A percentile compares a stretch with the other conserved stretches of the same genome.
phyloP scores from a whole-genome alignment of 2,113 vertebrate species.

The Rhabdomys dilectus region DNA sequence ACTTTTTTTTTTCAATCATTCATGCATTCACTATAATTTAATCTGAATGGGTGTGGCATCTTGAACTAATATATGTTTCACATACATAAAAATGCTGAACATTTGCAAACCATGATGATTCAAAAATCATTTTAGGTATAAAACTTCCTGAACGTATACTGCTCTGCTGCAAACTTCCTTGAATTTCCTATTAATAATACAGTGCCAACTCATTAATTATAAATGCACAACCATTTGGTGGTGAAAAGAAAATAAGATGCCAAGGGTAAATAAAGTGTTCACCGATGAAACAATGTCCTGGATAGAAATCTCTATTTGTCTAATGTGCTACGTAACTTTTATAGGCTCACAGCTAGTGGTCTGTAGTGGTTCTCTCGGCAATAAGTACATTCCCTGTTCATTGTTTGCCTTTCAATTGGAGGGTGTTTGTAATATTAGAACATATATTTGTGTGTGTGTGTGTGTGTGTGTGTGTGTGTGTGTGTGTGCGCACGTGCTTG shows the following conservation, averaged over 20 bases:
- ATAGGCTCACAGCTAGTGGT: conserved; percentile 72
- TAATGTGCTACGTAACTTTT: conserved; percentile 70
- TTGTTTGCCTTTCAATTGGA: conserved; percentile 78
- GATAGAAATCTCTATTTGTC: conserved; percentile 62
- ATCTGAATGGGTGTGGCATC: background rate
- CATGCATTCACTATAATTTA: background rate
- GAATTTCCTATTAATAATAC: conserved; percentile 82
- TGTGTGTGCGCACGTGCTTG: no score
- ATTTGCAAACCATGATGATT: background rate
- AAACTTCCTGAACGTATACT: conserved; percentile 45
- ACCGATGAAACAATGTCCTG: conserved; percentile 55
- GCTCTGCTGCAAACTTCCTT: conserved; percentile 76
- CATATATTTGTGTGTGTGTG: no score
- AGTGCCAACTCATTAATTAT: conserved; percentile 84
- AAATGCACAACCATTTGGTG: conserved; percentile 84
- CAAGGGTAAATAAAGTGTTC: conserved; percentile 78
- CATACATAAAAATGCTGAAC: background rate
- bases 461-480: no score
- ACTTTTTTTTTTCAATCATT: background rate
- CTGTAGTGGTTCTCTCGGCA: conserved; percentile 68
- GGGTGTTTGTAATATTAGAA: conserved; percentile 70
- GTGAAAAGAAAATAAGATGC: conserved; percentile 70
- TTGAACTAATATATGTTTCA: conserved; percentile 51
- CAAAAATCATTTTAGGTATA: background rate
- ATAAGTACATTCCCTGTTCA: conserved; percentile 68